Evolutionary conservation across 2,888 invertebrate species (phyloP), one percentile per base, ranked within the genome.

Genomic region (Tigriopus californicus): DNA sequence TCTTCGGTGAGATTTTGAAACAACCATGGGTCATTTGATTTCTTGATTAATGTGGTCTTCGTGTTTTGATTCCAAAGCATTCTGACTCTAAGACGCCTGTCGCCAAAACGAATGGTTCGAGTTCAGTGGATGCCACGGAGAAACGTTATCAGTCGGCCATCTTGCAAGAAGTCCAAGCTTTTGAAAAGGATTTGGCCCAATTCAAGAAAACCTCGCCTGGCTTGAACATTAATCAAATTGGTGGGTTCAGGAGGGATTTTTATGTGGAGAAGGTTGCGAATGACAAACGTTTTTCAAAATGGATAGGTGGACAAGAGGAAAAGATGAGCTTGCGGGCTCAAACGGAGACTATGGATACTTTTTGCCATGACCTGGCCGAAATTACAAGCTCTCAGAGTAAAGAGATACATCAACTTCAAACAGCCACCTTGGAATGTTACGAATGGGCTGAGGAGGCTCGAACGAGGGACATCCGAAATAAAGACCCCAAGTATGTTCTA

Each of bases 161-260:
- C 0, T 68, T 75, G 18, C 78, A 80, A 62, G 81, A 82, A 70
- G 78, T 81, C 1, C 73, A 76, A 42, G 74, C 76, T 41, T 81
- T 85, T 66, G 79, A 81, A 66, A 71, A 73, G 63, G 83, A 85
- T 65, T 66, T 85, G 22, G 76, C 76, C 62, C 77, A 77, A 61
- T 72, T 83, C 63, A 73, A 77, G 63, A 69, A 74, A 13, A 76
- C 77, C 61, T 76, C 78, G 0, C 70, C 70, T 20, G 71, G 73
- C 22, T 68, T 79, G 2, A 75, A 78, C 62, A 61, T 61, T 8
- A 41, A 3, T 8, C 33, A 33, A 33, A 33, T 33, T 33, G 33
- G 33, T 33, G 8, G 33, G 33, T n/a, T n/a, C n/a, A n/a, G n/a
- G n/a, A n/a, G n/a, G n/a, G n/a, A n/a, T n/a, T n/a, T n/a, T n/a